Base-by-base conservation (phyloP, 2,888 invertebrate genomes). In the Lycaena phlaeas region DNA sequence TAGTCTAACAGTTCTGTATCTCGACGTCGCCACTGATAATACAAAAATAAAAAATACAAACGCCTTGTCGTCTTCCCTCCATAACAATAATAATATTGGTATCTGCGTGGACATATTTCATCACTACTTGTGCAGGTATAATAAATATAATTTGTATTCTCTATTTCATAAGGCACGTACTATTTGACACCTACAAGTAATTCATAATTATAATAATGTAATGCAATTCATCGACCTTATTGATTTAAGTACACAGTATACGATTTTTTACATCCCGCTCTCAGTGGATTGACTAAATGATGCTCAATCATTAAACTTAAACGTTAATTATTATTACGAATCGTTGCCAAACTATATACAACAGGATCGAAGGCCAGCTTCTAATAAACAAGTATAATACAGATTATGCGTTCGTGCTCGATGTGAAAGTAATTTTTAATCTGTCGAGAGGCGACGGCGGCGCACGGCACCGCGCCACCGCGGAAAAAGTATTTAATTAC, bases 141-240 rank as follows among this genome's bases (percentile, higher is more conserved):
- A n/a, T n/a, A 34, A 22, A 18, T 18, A 34, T 18, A 34, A 22
- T 34, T 22, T 34, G 34, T 34, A 34, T 18, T 31, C 10, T n/a
- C n/a, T n/a, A 18, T 22, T 18, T 34, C 11, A 22, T 34, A 34
- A 34, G 34, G 34, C 34, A 34, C 34, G 9, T 34, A 34, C 34
- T 34, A 34, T 12, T 22, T 22, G 22, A 31, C 6, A 29, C 14
- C 28, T 29, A 29, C 7, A 2, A 12, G 6, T 34, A 31, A 34
- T 34, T 4, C 9, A n/a, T n/a, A n/a, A n/a, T n/a, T n/a, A 4
- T 22, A 22, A 22, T 12, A 34, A 22, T 34, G 10, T 34, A 34
- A 34, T 12, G 18, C 22, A 11, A 34, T 22, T 22, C n/a, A n/a
- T n/a, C n/a, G n/a, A n/a, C n/a, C n/a, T n/a, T n/a, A n/a, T n/a